Evolutionary conservation across 92 coral and sea anemone species (phyloP), one percentile per base, ranked within the genome.

Genomic region (Phenganax marumi): DNA sequence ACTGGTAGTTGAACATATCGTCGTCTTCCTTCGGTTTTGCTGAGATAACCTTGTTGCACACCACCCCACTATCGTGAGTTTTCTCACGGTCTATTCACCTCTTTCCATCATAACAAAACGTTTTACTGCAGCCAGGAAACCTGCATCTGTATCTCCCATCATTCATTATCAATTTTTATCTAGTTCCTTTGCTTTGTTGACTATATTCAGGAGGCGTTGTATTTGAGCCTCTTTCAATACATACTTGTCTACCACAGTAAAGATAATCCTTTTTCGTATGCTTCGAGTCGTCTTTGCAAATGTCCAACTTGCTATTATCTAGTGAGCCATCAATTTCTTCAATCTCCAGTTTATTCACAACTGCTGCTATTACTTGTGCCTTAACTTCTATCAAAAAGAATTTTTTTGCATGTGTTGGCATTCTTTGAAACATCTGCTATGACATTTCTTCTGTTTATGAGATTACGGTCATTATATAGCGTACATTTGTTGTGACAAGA

Each of bases 51-150:
- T 14, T 19, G 72, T 65, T 17, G 18, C 13, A 0, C 12, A 19
- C 72, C 18, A 33, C 43, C 5, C 43, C 43, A 1, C 2, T 5
- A 33, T 33, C 43, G 43, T 65, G 72, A 17, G 6, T 65, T 16
- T 33, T 16, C 33, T 65, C 72, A 53, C 51, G 81, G 61, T 50
- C 81, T 25, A 33, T 49, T 10, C 81, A 19, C 16, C 61, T 17
- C 26, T 76, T 76, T 13, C 81, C 81, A 76, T 76, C 81, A 51
- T 76, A 66, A 18, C 24, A 25, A 19, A 76, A 76, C 5, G 17
- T 12, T 10, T 51, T 53, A 10, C 17, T 22, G 46, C 64, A 75
- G 8, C 80, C 70, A 16, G 70, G 81, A 52, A 33, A 18, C 17
- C 81, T 76, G 81, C 81, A 76, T 60, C 43, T 33, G 43, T 33